Percentiles rank a stretch among this genome's conserved stretches.
These are phyloP conservation scores for Ondatra zibethicus DNA, from an alignment of 2,113 vertebrate species.

Conservation along the genomic window DNA sequence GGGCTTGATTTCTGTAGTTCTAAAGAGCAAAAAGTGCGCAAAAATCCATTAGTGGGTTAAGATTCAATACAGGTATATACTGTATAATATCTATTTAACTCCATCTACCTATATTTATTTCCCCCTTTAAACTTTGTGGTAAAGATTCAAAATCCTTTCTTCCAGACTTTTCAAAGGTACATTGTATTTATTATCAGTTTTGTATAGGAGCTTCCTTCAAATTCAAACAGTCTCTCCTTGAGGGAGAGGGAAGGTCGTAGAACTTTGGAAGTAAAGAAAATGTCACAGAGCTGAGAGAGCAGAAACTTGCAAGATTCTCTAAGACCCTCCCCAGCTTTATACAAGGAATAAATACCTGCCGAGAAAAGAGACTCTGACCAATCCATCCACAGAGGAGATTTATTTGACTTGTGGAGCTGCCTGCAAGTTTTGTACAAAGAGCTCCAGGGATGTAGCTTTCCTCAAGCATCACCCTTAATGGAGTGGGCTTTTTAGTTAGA, in stretches of 20 bases:
- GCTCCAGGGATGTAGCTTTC: neutral
- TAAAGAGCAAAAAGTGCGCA: neutral
- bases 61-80: neutral
- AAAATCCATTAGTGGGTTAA: neutral
- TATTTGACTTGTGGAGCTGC: neutral
- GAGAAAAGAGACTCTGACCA: neutral
- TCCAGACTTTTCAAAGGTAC: neutral
- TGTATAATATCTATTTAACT: neutral
- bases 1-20: neutral
- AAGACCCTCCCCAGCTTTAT: neutral
- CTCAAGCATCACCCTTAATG: neutral
- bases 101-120: neutral
- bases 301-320: neutral
- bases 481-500: neutral
- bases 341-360: neutral
- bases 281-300: neutral
- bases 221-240: neutral
- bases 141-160: neutral
- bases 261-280: neutral
- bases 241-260: neutral
- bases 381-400: neutral
- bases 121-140: neutral
- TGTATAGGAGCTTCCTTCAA: neutral
- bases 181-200: neutral
- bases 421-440: neutral